phyloP scores from a whole-genome alignment of 2,888 invertebrate genomes.

The Taphrorychus bicolor region DNA sequence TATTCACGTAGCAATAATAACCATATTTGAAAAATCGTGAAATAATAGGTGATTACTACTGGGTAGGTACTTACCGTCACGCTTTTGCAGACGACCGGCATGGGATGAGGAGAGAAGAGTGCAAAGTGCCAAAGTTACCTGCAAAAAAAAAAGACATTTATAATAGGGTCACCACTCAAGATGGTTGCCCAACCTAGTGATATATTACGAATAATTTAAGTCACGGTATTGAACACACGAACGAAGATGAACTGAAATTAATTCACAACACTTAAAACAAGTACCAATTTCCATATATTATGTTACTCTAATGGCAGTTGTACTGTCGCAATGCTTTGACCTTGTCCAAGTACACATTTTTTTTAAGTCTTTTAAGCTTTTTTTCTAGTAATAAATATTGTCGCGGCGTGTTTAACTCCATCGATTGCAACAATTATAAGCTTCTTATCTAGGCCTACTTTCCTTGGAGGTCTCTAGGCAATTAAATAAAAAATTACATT shows the following conservation, averaged over 20 bases:
- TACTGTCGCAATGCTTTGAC: background rate
- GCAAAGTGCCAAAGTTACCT: slow-evolving; percentile 50
- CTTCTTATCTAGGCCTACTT: background rate
- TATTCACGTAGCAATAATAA: slow-evolving; percentile 10
- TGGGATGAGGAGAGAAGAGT: slow-evolving; percentile 43
- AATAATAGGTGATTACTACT: slow-evolving; percentile 16
- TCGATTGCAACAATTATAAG: background rate
- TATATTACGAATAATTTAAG: too few species aligned
- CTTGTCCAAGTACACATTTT: too few species aligned
- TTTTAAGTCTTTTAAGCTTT: too few species aligned
- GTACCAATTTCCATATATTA: background rate
- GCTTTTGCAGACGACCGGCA: slow-evolving; percentile 47
- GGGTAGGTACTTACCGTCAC: slow-evolving; percentile 50
- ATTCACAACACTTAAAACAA: background rate
- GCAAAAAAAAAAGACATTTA: slow-evolving; percentile 37
- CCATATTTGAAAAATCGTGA: slow-evolving; percentile 20
- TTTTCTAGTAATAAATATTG: too few species aligned
- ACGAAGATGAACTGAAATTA: background rate
- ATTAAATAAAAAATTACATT: background rate
- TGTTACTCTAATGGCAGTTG: background rate
- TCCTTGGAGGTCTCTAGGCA: background rate
- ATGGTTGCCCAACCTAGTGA: too few species aligned
- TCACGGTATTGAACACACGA: background rate
- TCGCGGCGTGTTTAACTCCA: too few species aligned
- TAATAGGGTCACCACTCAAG: too few species aligned